These are phyloP conservation scores for Tokudaia muenninki DNA, from an alignment of 2,797 vertebrate genomes.

Conservation along the genomic window DNA sequence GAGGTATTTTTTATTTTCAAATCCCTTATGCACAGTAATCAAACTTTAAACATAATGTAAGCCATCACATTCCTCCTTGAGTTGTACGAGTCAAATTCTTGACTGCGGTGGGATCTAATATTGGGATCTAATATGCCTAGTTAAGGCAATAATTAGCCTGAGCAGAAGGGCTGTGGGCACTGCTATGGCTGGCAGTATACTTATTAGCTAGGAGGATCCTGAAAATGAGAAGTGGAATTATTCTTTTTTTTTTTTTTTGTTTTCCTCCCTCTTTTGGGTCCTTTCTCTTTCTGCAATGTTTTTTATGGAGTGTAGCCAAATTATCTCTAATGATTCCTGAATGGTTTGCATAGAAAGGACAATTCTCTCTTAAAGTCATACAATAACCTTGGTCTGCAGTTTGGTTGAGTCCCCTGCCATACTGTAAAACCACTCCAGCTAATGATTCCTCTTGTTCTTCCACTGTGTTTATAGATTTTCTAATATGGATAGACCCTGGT, in stretches of 20 bases:
- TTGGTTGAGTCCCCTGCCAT: background rate
- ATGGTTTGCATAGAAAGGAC: background rate
- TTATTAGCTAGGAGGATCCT: background rate
- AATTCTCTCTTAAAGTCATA: background rate
- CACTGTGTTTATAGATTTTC: background rate
- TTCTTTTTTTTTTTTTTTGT: background rate
- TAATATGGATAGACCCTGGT: background rate
- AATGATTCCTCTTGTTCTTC: background rate
- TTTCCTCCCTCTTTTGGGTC: too few relatives aligned
- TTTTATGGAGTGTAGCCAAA: background rate
- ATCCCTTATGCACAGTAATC: background rate
- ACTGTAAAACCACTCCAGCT: background rate
- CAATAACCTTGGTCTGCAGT: background rate
- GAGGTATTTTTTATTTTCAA: background rate
- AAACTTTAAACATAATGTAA: background rate
- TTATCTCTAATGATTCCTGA: background rate
- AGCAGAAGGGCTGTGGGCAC: background rate
- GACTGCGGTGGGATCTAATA: background rate
- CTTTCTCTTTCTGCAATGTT: background rate
- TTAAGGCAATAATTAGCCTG: background rate
- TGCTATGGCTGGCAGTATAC: background rate
- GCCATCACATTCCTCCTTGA: background rate
- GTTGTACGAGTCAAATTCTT: background rate
- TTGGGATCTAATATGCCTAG: background rate
- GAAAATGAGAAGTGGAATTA: background rate